Conservation (phyloP, 2,113 vertebrate genomes). For the Ramphastos sulfuratus region DNA sequence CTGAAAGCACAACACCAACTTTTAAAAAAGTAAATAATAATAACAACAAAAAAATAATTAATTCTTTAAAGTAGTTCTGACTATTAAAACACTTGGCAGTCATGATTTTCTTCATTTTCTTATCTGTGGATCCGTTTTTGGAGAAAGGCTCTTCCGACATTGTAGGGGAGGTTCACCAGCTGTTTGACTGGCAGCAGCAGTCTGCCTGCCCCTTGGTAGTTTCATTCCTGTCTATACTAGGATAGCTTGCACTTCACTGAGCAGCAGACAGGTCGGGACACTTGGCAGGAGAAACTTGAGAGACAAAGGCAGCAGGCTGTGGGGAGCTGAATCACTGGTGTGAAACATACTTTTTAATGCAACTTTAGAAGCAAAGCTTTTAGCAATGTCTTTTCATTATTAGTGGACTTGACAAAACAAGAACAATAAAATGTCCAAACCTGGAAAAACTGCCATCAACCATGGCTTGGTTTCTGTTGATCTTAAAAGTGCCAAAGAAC, state of each 20-base stretch:
- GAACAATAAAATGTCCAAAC: constrained; percentile 85
- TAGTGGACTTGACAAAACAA: constrained; percentile 62
- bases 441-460: constrained; percentile 77
- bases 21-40: background rate
- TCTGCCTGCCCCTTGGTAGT: constrained; percentile 86
- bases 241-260: constrained; percentile 80
- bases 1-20: background rate
- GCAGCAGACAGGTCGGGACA: constrained; percentile 78
- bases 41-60: background rate
- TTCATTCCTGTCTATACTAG: constrained; percentile 89
- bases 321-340: constrained; percentile 38
- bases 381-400: constrained; percentile 85
- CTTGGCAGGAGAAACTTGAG: constrained; percentile 75
- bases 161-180: constrained; percentile 83
- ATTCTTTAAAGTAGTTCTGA: background rate
- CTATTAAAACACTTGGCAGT: background rate
- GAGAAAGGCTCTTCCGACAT: constrained; percentile 51
- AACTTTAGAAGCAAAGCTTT: constrained; percentile 25
- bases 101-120: background rate
- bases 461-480: constrained; percentile 84
- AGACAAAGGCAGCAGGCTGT: constrained; percentile 78
- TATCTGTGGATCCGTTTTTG: constrained; percentile 10
- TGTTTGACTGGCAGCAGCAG: constrained; percentile 86
- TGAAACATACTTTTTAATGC: background rate
- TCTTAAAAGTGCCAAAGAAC: constrained; percentile 82